A percentile compares a stretch with the other conserved stretches of the same genome.
Conservation (phyloP, 2,888 invertebrate genomes). For the Spialia ferax region DNA sequence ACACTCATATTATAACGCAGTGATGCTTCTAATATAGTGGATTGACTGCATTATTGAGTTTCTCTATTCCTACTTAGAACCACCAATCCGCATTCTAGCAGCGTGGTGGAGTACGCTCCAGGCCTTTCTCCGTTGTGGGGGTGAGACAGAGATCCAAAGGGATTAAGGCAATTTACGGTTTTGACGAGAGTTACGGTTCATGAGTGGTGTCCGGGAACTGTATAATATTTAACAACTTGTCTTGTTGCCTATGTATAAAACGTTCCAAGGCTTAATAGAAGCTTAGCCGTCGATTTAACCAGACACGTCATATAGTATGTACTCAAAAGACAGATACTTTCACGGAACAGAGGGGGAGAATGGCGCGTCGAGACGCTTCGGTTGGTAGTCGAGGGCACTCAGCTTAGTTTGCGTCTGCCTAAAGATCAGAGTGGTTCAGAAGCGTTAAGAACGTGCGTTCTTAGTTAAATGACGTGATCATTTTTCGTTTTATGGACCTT, state of each 20-base stretch:
- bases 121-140: too few relatives aligned
- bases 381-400: slow-evolving; percentile 25
- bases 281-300: neutral
- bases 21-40: too few relatives aligned
- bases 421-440: slow-evolving; percentile 18
- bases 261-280: neutral
- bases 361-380: slow-evolving; percentile 30
- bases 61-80: too few relatives aligned
- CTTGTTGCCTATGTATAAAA: neutral
- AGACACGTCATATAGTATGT: neutral
- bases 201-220: too few relatives aligned
- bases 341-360: slow-evolving; percentile 14
- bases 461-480: slow-evolving; percentile 14
- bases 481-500: neutral
- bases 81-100: too few relatives aligned
- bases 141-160: too few relatives aligned
- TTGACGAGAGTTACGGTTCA: too few relatives aligned
- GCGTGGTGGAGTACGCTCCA: too few relatives aligned
- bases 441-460: slow-evolving; percentile 15
- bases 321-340: slow-evolving; percentile 5
- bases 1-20: too few relatives aligned
- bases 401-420: slow-evolving; percentile 27
- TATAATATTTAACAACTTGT: too few relatives aligned
- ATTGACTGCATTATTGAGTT: too few relatives aligned
- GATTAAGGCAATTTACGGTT: too few relatives aligned